phyloP scores from a whole-genome alignment of 2,888 invertebrate genomes.

The Agriotes lineatus region DNA sequence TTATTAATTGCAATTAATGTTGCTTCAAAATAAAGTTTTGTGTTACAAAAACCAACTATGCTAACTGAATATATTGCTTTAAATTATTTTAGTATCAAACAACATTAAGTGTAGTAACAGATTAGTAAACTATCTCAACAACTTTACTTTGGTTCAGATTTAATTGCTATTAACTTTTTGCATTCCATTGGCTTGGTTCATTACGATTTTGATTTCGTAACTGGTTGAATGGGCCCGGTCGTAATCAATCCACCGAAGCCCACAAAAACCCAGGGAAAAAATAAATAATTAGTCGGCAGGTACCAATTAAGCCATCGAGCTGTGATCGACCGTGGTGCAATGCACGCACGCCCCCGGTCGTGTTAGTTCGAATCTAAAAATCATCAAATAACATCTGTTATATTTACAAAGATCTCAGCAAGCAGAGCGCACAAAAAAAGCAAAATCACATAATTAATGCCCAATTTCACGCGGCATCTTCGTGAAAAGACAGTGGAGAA shows the following conservation, averaged over 20 bases:
- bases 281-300: not conserved
- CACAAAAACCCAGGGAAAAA: not conserved
- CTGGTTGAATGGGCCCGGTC: not conserved
- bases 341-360: constrained; percentile 8
- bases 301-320: not conserved
- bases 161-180: too few species aligned
- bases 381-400: constrained; percentile 46
- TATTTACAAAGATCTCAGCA: constrained; percentile 38
- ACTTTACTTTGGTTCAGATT: too few species aligned
- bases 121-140: too few species aligned
- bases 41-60: too few species aligned
- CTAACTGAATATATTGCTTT: too few species aligned
- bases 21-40: too few species aligned
- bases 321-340: constrained; percentile 17
- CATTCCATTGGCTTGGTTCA: too few species aligned
- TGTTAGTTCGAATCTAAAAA: constrained; percentile 36
- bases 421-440: constrained; percentile 39
- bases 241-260: not conserved
- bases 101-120: too few species aligned
- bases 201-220: too few species aligned
- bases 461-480: constrained; percentile 55
- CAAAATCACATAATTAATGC: constrained; percentile 53
- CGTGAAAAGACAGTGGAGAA: constrained; percentile 48
- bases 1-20: too few species aligned
- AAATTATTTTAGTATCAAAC: too few species aligned